A percentile compares a stretch with the other conserved stretches of the same genome.
phyloP scores from a whole-genome alignment of 2,113 vertebrate species.

The Empidonax traillii region DNA sequence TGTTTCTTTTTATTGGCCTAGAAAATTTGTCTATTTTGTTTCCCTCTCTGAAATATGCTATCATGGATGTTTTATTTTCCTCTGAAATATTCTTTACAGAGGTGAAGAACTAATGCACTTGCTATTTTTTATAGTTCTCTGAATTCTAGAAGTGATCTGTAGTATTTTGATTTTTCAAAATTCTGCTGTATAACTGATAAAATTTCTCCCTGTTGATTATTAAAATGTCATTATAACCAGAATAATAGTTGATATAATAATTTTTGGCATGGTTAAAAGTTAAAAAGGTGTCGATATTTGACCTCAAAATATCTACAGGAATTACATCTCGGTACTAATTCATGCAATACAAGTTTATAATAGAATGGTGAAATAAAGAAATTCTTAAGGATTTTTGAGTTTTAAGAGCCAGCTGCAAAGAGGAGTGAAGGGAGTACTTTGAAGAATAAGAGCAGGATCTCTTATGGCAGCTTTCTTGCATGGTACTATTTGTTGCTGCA shows the following conservation, averaged over 20 bases:
- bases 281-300: background rate
- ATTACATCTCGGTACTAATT: background rate
- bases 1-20: background rate
- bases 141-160: background rate
- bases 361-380: background rate
- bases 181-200: conserved; percentile 30
- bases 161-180: conserved; percentile 41
- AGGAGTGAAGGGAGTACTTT: background rate
- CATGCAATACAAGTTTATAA: background rate
- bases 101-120: background rate
- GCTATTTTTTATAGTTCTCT: background rate
- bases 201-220: conserved; percentile 7
- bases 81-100: background rate
- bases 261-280: background rate
- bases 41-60: background rate
- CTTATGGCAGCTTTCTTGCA: conserved; percentile 43
- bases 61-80: background rate
- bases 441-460: conserved; percentile 13
- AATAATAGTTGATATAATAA: background rate
- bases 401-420: conserved; percentile 13
- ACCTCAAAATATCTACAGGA: background rate
- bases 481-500: conserved; percentile 11
- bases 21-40: background rate
- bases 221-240: background rate
- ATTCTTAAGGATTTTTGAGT: background rate